phyloP scores from a whole-genome alignment of 2,113 vertebrate genomes.

The Odobenus rosmarus region DNA sequence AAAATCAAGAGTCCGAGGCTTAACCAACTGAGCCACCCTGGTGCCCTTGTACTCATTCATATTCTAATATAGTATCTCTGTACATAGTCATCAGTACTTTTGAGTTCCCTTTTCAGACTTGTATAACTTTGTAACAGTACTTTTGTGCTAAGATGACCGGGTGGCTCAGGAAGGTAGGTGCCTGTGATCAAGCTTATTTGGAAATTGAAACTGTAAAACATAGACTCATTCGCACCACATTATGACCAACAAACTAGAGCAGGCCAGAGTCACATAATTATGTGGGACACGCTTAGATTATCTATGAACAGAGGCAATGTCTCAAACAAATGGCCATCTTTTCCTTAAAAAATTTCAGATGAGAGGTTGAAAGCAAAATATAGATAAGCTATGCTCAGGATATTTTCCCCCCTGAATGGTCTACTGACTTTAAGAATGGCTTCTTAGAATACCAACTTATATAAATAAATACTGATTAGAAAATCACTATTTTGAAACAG shows the following conservation, averaged over 20 bases:
- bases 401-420: not conserved
- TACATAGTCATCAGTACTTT: not conserved
- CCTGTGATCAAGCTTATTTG: not conserved
- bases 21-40: not conserved
- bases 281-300: not conserved
- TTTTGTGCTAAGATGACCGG: not conserved
- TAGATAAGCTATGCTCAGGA: not conserved
- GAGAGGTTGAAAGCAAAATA: not conserved
- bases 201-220: constrained; percentile 44
- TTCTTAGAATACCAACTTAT: not conserved
- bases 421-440: not conserved
- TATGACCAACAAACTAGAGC: not conserved
- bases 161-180: not conserved
- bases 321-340: not conserved
- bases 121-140: not conserved
- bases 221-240: not conserved
- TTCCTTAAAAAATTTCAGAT: not conserved
- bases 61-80: not conserved
- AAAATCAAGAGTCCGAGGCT: not conserved
- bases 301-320: not conserved
- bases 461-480: not conserved
- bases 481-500: not conserved
- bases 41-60: not conserved
- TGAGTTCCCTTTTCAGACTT: not conserved
- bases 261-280: not conserved